These are phyloP conservation scores for Noctuana brunneofusca DNA, from an alignment of 2,888 invertebrate species.

Conservation along the genomic window DNA sequence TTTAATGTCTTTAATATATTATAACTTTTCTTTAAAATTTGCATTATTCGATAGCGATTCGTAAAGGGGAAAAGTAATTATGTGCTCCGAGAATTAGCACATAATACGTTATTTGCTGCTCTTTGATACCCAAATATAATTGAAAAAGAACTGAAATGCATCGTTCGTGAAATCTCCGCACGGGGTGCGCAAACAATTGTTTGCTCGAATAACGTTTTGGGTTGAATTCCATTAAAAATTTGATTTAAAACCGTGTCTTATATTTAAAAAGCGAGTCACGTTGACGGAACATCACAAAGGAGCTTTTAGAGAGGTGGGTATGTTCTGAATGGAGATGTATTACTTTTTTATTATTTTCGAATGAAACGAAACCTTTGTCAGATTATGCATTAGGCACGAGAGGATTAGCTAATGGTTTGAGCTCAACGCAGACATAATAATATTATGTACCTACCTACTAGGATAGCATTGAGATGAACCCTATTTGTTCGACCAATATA, in stretches of 20 bases:
- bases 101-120: neutral
- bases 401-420: slow-evolving; percentile 48
- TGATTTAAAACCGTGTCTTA: slow-evolving; percentile 25
- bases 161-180: neutral
- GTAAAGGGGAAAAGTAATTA: neutral
- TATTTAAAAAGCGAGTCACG: slow-evolving; percentile 31
- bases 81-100: neutral
- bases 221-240: slow-evolving; percentile 18
- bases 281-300: slow-evolving; percentile 34
- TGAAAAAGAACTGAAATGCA: neutral
- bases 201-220: neutral
- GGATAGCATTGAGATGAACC: neutral
- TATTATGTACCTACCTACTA: neutral
- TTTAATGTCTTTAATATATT: too few species aligned
- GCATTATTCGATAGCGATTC: too few species aligned
- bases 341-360: slow-evolving; percentile 41
- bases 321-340: slow-evolving; percentile 31
- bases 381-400: slow-evolving; percentile 58
- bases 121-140: neutral
- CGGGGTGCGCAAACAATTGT: slow-evolving; percentile 16
- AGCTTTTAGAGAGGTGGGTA: slow-evolving; percentile 24
- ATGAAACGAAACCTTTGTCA: slow-evolving; percentile 47
- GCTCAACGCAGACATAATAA: slow-evolving; percentile 29
- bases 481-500: neutral
- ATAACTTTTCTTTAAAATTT: too few species aligned